Conservation (phyloP, 2,113 vertebrate genomes). For the Prietella phreatophila region DNA sequence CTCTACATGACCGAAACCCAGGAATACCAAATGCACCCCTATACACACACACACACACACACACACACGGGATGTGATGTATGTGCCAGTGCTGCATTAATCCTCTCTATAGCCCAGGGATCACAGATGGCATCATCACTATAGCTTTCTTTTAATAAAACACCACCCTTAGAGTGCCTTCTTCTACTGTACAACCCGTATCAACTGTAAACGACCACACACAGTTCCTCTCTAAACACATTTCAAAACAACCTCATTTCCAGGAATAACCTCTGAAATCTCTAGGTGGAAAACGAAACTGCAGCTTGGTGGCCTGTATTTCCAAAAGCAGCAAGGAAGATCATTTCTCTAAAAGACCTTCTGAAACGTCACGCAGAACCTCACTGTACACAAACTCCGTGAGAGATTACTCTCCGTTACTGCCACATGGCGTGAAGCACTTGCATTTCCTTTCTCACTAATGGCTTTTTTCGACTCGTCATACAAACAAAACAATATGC, state of each 20-base stretch:
- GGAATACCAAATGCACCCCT: not conserved
- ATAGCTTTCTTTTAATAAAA: constrained; percentile 12
- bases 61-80: constrained; percentile 4
- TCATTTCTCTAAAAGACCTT: not conserved
- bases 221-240: not conserved
- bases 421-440: not conserved
- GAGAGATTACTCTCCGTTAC: not conserved
- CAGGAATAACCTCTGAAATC: not conserved
- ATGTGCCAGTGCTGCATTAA: constrained; percentile 30
- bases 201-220: not conserved
- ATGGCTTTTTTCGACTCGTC: not conserved
- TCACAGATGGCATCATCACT: constrained; percentile 41
- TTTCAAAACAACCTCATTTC: too few relatives aligned
- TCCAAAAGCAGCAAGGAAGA: not conserved
- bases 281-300: not conserved
- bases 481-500: not conserved
- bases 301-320: not conserved
- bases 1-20: not conserved
- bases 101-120: constrained; percentile 34
- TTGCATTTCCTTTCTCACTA: not conserved
- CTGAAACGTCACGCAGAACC: not conserved
- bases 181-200: not conserved
- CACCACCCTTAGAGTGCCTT: not conserved
- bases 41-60: not conserved
- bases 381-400: not conserved